Evolutionary conservation across 2,113 vertebrate genomes (phyloP).

Genomic region (Haliaeetus leucogaster): DNA sequence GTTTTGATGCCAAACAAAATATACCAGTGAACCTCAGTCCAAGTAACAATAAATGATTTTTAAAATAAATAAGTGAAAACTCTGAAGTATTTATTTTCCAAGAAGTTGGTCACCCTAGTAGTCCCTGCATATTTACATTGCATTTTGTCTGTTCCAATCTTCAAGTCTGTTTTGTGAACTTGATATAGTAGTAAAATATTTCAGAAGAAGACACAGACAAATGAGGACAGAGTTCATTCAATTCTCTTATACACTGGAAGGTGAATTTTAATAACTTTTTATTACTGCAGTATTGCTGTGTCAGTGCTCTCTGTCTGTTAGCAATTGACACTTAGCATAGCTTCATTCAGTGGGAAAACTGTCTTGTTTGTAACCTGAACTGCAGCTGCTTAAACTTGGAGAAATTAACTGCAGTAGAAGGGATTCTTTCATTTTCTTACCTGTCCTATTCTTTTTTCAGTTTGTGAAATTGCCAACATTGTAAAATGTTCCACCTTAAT

Average conservation of each 20-base stretch:
- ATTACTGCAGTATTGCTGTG: background rate
- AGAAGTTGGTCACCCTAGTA: background rate
- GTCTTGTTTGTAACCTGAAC: background rate
- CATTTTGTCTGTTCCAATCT: background rate
- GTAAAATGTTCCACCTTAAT: background rate
- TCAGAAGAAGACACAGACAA: background rate
- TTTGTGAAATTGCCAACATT: background rate
- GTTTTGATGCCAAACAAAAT: background rate
- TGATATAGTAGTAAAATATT: background rate
- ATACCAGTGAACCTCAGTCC: background rate
- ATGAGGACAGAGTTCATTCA: background rate
- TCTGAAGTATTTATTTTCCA: background rate
- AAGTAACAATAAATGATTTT: background rate
- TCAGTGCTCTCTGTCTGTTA: background rate
- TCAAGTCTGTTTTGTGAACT: background rate
- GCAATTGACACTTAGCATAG: background rate
- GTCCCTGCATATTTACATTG: background rate
- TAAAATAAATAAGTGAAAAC: background rate
- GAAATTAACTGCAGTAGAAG: background rate
- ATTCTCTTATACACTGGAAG: background rate
- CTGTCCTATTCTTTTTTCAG: background rate
- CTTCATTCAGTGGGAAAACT: background rate
- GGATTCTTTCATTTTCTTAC: background rate
- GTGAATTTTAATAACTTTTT: background rate
- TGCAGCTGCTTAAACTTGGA: background rate